phyloP scores from a whole-genome alignment of 2,888 invertebrate genomes.

The Chrysolina oricalcia region DNA sequence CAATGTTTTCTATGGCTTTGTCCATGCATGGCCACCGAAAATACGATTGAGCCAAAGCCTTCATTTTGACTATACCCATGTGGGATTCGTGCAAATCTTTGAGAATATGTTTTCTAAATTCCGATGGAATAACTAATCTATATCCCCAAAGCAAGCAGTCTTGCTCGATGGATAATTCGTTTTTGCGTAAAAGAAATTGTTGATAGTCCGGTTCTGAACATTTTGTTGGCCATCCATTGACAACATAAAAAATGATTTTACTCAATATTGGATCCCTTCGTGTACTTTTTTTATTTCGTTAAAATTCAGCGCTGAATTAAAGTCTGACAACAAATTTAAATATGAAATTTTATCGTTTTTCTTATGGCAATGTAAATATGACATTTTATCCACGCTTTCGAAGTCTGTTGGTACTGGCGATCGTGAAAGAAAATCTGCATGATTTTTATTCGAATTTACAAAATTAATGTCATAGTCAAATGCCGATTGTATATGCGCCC shows the following conservation, averaged over 20 bases:
- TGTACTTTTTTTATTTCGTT: neutral
- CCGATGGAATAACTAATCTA: neutral
- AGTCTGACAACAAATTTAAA: neutral
- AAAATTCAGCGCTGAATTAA: too few species aligned
- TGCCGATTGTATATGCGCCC: neutral
- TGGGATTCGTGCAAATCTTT: slow-evolving; percentile 4
- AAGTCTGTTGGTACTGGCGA: too few species aligned
- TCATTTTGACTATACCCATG: neutral
- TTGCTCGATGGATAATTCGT: neutral
- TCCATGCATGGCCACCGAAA: neutral
- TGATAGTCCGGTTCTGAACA: neutral
- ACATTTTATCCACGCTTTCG: neutral
- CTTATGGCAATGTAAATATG: neutral
- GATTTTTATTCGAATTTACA: neutral
- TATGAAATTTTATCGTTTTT: neutral
- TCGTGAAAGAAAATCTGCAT: too few species aligned
- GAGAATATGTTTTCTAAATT: neutral
- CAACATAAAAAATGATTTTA: neutral
- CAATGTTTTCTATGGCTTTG: slow-evolving; percentile 2
- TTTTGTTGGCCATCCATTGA: slow-evolving; percentile 1
- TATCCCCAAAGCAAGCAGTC: neutral
- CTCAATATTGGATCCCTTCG: neutral
- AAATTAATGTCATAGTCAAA: neutral
- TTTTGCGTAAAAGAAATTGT: neutral
- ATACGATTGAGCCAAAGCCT: neutral